These are phyloP conservation scores for Embidobia sp. DNA, from an alignment of 2,888 invertebrate species.

Conservation along the genomic window DNA sequence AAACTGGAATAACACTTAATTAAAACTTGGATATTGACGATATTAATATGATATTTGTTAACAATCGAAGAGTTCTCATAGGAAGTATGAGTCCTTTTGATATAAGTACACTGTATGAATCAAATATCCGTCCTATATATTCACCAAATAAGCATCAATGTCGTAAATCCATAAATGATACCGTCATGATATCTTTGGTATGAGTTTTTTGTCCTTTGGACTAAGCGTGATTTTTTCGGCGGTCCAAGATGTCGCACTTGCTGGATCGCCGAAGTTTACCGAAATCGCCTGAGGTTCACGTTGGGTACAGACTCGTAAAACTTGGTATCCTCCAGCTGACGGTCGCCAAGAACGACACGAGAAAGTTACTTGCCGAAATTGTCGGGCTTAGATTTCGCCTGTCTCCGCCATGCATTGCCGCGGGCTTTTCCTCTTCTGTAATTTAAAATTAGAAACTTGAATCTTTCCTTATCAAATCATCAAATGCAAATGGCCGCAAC, in stretches of 20 bases:
- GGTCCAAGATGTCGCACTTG: slow-evolving; percentile 60
- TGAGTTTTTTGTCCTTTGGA: slow-evolving; percentile 50
- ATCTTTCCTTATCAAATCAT: slow-evolving; percentile 40
- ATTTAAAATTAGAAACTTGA: slow-evolving; percentile 71
- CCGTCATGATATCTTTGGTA: slow-evolving; percentile 46
- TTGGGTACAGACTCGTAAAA: slow-evolving; percentile 79
- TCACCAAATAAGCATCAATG: slow-evolving; percentile 48
- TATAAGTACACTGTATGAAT: slow-evolving; percentile 30
- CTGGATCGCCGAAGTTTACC: slow-evolving; percentile 51
- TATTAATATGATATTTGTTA: slow-evolving; percentile 22
- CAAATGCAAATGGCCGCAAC: slow-evolving; percentile 33
- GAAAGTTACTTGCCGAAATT: slow-evolving; percentile 79
- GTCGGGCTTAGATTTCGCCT: slow-evolving; percentile 78
- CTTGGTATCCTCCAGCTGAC: slow-evolving; percentile 81
- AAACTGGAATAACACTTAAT: slow-evolving; percentile 38
- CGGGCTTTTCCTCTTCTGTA: slow-evolving; percentile 77
- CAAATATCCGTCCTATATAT: slow-evolving; percentile 42
- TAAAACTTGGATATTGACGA: slow-evolving; percentile 15
- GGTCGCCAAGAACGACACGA: slow-evolving; percentile 77
- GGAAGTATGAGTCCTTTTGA: slow-evolving; percentile 11
- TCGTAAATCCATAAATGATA: slow-evolving; percentile 50
- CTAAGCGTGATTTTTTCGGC: slow-evolving; percentile 54
- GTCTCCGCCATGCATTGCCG: slow-evolving; percentile 80
- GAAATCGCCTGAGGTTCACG: slow-evolving; percentile 73
- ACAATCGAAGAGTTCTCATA: slow-evolving; percentile 27